These are phyloP conservation scores for Stomatorhinus ivindoensis DNA, from an alignment of 2,113 vertebrate species.

Conservation along the genomic window DNA sequence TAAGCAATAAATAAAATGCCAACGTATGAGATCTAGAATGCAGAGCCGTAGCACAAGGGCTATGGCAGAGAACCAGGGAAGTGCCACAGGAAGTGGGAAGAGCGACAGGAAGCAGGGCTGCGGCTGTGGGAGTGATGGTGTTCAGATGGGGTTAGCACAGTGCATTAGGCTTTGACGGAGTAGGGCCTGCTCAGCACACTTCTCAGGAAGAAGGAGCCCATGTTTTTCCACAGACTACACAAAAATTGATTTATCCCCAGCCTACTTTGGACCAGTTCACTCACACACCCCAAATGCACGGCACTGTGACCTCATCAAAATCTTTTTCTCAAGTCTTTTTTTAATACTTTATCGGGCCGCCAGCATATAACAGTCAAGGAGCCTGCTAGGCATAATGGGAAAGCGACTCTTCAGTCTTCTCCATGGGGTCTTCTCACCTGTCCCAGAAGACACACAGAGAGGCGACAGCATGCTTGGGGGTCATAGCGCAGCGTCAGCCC, in stretches of 20 bases:
- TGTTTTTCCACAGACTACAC: slow-evolving; percentile 8
- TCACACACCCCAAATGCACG: not conserved
- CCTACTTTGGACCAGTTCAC: not conserved
- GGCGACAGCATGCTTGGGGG: not conserved
- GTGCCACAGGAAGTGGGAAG: not conserved
- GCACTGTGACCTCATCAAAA: not conserved
- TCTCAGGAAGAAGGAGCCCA: not conserved
- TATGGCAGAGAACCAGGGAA: not conserved
- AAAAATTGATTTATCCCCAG: not conserved
- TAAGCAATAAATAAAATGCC: not conserved
- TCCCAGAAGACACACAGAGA: not conserved
- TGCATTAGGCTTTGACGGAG: slow-evolving; percentile 6
- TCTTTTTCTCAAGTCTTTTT: not conserved
- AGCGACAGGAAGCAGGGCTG: not conserved
- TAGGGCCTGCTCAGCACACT: not conserved
- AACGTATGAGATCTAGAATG: not conserved
- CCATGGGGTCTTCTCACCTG: not conserved
- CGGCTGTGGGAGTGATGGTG: not conserved
- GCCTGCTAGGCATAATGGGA: not conserved
- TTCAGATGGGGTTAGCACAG: not conserved
- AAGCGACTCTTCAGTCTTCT: not conserved
- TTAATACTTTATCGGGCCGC: not conserved
- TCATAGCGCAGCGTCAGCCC: not conserved
- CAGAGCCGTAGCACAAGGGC: not conserved
- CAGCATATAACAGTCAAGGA: not conserved